Evolutionary conservation across 2,797 vertebrate species (phyloP).

Genomic region (Characodon lateralis): DNA sequence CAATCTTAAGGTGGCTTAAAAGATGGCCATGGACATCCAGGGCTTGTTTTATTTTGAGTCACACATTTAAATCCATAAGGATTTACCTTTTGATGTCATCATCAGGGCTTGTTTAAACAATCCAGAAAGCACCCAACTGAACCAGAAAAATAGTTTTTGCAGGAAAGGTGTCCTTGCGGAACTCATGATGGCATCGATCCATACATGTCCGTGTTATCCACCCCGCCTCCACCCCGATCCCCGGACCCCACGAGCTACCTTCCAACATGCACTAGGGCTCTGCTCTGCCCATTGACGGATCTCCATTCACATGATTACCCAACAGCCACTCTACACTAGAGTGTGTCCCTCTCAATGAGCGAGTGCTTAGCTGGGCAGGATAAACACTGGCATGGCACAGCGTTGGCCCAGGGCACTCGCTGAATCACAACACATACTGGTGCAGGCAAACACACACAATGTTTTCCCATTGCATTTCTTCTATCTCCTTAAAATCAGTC

Average conservation of each 20-base stretch:
- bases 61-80: background rate
- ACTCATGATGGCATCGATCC: constrained; percentile 59
- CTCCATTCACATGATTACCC: constrained; percentile 78
- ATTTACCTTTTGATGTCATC: background rate
- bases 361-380: constrained; percentile 60
- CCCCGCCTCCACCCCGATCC: background rate
- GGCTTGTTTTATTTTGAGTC: background rate
- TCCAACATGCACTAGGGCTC: constrained; percentile 69
- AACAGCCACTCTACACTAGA: constrained; percentile 69
- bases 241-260: constrained; percentile 40
- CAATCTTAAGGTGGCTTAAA: background rate
- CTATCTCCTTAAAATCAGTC: background rate
- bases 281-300: constrained; percentile 74
- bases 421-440: constrained; percentile 14
- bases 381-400: constrained; percentile 68
- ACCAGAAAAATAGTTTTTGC: background rate
- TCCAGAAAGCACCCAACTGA: background rate
- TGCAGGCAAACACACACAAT: constrained; percentile 1
- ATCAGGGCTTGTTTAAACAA: background rate
- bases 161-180: constrained; percentile 20
- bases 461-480: background rate
- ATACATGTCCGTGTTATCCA: constrained; percentile 67
- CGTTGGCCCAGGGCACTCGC: constrained; percentile 36
- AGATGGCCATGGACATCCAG: background rate
- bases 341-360: constrained; percentile 55